Evolutionary conservation across 2,888 invertebrate genomes (phyloP), one percentile per base, ranked within the genome.

Genomic region (Merodon equestris): DNA sequence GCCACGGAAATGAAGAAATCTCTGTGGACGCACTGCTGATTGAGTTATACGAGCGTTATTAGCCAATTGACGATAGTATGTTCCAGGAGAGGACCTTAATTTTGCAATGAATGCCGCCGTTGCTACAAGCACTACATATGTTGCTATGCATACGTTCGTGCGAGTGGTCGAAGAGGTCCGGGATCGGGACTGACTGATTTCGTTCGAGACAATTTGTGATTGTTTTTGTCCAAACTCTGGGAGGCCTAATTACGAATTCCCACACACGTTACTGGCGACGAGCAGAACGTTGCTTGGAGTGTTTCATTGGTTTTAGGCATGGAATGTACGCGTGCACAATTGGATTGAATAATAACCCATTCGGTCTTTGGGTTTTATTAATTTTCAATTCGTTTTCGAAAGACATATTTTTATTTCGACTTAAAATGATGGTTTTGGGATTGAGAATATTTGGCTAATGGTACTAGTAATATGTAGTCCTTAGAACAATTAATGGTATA

Each of bases 21-120:
- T 60, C 68, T 54, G 54, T 58, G 64, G 60, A 27, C 36, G n/a
- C 10, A 40, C 60, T 56, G 61, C 57, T 81, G 81, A 81, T 81
- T 81, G 81, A 75, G 81, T 81, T 81, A 81, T 81, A 81, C 75
- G 81, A 71, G 71, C 71, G 75, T 66, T 81, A 81, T 81, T 81
- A 81, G 75, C 81, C 81, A 74, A 75, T 81, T 81, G 81, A 60
- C 56, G 73, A 38, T 67, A 64, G 71, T 66, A 75, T 71, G 70
- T 75, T 75, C 64, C 70, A 17, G 45, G 27, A 34, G 45, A 38
- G n/a, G 27, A 42, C 66, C 81, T 75, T 75, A 71, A 81, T 74
- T 81, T 75, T 60, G 57, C 75, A 81, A 60, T 71, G 70, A 71
- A 68, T 75, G 70, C 73, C 81, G 74, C 72, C 68, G 64, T 73